Evolutionary conservation across 2,888 invertebrate species (phyloP), one percentile per base, ranked within the genome.

Genomic region (Idaea biselata): DNA sequence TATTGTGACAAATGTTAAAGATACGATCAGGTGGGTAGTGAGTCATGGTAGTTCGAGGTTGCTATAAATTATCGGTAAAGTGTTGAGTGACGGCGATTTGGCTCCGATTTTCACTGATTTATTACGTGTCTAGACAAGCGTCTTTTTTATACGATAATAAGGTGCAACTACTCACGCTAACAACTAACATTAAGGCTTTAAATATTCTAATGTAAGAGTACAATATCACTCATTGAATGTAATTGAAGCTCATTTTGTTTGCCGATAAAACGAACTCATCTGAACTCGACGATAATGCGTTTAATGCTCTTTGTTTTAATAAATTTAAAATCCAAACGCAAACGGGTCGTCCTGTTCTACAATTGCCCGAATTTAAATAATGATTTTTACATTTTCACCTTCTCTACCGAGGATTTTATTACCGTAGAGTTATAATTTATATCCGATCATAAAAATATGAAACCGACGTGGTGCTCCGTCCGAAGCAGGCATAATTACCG

Each of bases 391-490:
- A 8, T 44, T 44, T 44, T 3, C 25, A 25, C 44, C 44, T 11
- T 44, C 14, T 44, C 44, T 44, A 11, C 44, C 14, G 44, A 44
- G 25, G 1, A 3, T 44, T 44, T 44, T 8, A 44, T 44, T 11
- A 44, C 11, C 44, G 6, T 44, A 25, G 44, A 44, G 44, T 44
- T 44, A 44, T 44, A 44, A 44, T 14, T 25, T 25, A 25, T 25
- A 25, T 25, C 5, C 5, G 14, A 44, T 44, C 44, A 44, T 44
- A 44, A 14, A 44, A 44, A 1, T 25, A 25, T 25, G 5, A 25
- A 3, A 25, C 3, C 11, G 16, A 56, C 56, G 56, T 56, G 73
- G 75, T 76, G 81, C 79, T 82, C 76, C 80, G 78, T 73, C 63
- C 65, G 72, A 61, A 66, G 67, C 69, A 65, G 56, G 56, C 56